Percentiles rank a stretch among this genome's conserved stretches.
phyloP scores from a whole-genome alignment of 2,888 invertebrate genomes.

The Lithophane semibrunnea region DNA sequence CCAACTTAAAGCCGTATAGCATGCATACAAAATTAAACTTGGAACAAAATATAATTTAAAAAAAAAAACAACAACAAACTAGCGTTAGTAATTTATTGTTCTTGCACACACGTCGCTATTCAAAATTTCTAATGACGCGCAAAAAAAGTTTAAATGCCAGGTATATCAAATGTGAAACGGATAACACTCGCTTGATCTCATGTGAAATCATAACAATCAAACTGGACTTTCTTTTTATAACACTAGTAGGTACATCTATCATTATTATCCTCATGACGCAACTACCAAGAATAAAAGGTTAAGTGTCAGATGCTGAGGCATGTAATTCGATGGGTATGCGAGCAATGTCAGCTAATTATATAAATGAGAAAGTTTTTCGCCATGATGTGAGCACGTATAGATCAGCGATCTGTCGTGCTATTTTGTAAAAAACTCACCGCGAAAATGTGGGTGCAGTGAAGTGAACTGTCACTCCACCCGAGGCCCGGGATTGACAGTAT shows the following conservation, averaged over 20 bases:
- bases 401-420: too few species aligned
- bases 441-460: too few species aligned
- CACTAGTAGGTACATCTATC: slow-evolving; percentile 27
- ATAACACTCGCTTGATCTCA: slow-evolving; percentile 15
- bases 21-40: not conserved
- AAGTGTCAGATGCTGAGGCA: slow-evolving; percentile 39
- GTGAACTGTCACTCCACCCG: too few species aligned
- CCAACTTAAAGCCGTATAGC: not conserved
- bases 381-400: not conserved
- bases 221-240: slow-evolving; percentile 51
- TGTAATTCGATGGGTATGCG: slow-evolving; percentile 55
- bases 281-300: slow-evolving; percentile 44
- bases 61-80: not conserved
- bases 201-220: slow-evolving; percentile 38
- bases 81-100: too few species aligned
- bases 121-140: not conserved
- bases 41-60: not conserved
- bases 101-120: not conserved
- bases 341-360: slow-evolving; percentile 32
- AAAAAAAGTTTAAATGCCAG: slow-evolving; percentile 1
- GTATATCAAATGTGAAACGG: slow-evolving; percentile 21
- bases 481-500: too few species aligned
- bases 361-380: slow-evolving; percentile 43
- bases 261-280: slow-evolving; percentile 13
- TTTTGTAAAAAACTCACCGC: too few species aligned